phyloP scores from a whole-genome alignment of 1,140 invertebrate genomes.

The Chionoecetes opilio region DNA sequence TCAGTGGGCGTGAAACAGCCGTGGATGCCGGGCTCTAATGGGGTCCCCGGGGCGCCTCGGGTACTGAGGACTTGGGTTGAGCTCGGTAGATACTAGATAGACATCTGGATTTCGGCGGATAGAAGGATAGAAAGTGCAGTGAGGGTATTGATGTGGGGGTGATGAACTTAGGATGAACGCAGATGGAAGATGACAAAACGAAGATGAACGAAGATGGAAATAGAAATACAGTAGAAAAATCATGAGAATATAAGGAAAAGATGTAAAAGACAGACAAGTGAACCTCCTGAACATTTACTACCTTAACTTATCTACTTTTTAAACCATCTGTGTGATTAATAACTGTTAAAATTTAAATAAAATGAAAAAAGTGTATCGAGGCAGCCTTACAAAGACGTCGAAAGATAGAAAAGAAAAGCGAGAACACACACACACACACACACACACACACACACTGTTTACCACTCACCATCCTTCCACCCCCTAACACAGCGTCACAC shows the following conservation, averaged over 20 bases:
- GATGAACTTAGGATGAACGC: not conserved
- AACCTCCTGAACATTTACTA: too few species aligned
- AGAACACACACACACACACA: constrained; percentile 4
- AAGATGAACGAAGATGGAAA: not conserved
- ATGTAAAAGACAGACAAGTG: not conserved
- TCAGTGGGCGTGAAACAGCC: constrained; percentile 24
- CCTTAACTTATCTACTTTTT: too few species aligned
- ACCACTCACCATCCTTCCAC: not conserved
- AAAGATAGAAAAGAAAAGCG: not conserved
- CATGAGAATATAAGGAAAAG: not conserved
- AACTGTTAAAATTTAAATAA: too few species aligned
- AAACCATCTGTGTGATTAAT: too few species aligned
- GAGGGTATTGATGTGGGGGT: not conserved
- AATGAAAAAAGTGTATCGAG: not conserved
- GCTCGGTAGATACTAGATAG: not conserved
- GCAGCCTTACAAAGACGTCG: not conserved
- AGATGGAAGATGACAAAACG: not conserved
- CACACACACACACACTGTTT: constrained; percentile 28
- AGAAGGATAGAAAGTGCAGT: not conserved
- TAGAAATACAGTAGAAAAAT: not conserved
- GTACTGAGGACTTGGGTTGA: not conserved
- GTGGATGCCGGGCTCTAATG: not conserved
- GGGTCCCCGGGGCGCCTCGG: not conserved
- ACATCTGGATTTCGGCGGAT: not conserved
- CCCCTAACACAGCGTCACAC: not conserved